phyloP scores from a whole-genome alignment of 2,797 vertebrate species.

The Borostomias antarcticus region DNA sequence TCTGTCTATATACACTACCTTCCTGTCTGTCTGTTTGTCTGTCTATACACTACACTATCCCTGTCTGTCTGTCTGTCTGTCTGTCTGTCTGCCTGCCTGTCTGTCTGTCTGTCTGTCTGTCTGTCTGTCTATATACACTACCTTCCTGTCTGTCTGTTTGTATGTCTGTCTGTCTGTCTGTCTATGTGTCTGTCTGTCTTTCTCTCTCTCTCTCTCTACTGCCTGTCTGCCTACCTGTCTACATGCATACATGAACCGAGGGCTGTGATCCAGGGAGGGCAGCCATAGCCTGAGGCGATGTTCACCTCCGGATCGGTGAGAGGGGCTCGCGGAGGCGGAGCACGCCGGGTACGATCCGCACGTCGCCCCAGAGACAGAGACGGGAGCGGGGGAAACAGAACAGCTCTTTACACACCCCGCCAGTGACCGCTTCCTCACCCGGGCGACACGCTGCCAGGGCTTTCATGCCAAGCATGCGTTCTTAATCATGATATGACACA shows the following conservation, averaged over 20 bases:
- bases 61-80: not conserved
- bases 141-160: conserved; percentile 60
- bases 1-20: not conserved
- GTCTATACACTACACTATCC: no score
- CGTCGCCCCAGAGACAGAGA: conserved; percentile 72
- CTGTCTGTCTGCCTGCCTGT: not conserved
- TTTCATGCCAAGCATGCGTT: conserved; percentile 66
- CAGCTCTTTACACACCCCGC: conserved; percentile 70
- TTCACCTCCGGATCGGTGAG: conserved; percentile 83
- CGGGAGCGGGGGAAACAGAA: conserved; percentile 74
- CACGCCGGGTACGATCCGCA: conserved; percentile 76
- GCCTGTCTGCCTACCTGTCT: not conserved
- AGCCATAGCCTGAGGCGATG: conserved; percentile 77
- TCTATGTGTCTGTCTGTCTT: not conserved
- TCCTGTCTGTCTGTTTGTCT: not conserved
- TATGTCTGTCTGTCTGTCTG: conserved; percentile 22
- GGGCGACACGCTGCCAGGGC: conserved; percentile 66
- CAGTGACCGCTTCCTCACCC: conserved; percentile 77
- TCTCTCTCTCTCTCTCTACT: not conserved
- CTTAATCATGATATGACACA: conserved; percentile 75
- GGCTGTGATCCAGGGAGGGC: conserved; percentile 69
- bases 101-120: conserved; percentile 46
- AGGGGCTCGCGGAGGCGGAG: conserved; percentile 74
- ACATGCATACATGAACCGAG: conserved; percentile 51
- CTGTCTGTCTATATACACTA: no score